Conservation (phyloP, 2,797 vertebrate genomes). For the Microctenopoma stevenorrisi region DNA sequence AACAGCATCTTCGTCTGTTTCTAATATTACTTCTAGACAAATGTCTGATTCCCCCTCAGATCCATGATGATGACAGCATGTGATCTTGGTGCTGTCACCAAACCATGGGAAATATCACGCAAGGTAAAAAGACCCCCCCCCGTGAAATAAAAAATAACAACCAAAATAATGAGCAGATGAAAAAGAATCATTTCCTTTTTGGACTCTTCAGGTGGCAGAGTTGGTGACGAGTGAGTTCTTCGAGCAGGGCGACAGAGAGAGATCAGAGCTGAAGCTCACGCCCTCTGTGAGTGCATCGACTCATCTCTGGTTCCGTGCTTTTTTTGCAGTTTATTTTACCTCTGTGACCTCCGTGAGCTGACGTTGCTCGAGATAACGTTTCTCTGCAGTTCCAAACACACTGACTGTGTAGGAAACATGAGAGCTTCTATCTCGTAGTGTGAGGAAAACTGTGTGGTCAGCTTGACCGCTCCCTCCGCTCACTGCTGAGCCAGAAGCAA, state of each 20-base stretch:
- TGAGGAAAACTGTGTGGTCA: slow-evolving; percentile 64
- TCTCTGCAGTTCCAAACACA: slow-evolving; percentile 42
- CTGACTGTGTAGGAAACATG: slow-evolving; percentile 53
- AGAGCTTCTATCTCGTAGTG: slow-evolving; percentile 45
- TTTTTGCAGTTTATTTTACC: slow-evolving; percentile 39
- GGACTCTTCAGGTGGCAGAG: slow-evolving; percentile 91
- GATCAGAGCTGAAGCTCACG: slow-evolving; percentile 96
- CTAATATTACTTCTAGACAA: background rate
- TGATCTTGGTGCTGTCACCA: slow-evolving; percentile 98
- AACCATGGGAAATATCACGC: slow-evolving; percentile 99
- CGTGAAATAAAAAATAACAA: background rate
- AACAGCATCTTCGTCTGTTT: background rate
- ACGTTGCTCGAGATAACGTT: slow-evolving; percentile 56
- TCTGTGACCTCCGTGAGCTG: slow-evolving; percentile 42
- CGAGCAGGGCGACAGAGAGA: slow-evolving; percentile 97
- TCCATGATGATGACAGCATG: slow-evolving; percentile 99
- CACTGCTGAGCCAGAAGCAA: slow-evolving; percentile 50
- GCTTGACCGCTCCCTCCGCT: slow-evolving; percentile 41
- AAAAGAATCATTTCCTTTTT: background rate
- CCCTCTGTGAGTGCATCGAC: slow-evolving; percentile 90
- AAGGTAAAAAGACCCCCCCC: slow-evolving; percentile 85
- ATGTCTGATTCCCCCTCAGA: slow-evolving; percentile 77
- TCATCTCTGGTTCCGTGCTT: slow-evolving; percentile 29
- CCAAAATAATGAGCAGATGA: background rate
- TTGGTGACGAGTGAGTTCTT: slow-evolving; percentile 99